Evolutionary conservation across 1,140 invertebrate species (phyloP).

Genomic region (Odontomachus brunneus): DNA sequence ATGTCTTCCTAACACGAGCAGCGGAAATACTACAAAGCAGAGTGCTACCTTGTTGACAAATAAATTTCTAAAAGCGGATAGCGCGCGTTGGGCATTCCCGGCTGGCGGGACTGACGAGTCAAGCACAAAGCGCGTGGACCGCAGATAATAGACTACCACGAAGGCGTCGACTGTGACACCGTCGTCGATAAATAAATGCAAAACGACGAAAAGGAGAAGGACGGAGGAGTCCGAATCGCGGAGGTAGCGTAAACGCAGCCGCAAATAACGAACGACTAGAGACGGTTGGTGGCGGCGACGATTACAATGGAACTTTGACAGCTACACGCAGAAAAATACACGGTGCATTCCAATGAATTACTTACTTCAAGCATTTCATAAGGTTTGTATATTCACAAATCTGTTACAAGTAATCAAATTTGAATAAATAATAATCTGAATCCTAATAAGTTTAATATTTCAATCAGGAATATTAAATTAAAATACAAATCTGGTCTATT

Average conservation of each 20-base stretch:
- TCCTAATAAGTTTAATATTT: no score
- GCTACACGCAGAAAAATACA: no score
- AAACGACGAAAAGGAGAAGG: constrained; percentile 23
- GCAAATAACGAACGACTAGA: constrained; percentile 1
- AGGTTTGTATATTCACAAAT: no score
- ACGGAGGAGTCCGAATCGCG: background rate
- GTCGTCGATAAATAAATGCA: constrained; percentile 52
- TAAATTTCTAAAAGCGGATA: constrained; percentile 50
- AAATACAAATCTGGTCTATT: no score
- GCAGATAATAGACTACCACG: constrained; percentile 35
- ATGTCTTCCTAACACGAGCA: constrained; percentile 15
- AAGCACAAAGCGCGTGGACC: constrained; percentile 34
- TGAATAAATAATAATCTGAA: no score
- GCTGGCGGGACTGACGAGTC: background rate
- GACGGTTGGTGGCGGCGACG: no score
- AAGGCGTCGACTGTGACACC: constrained; percentile 16
- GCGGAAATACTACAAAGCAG: constrained; percentile 53
- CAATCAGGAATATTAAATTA: no score
- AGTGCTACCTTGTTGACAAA: constrained; percentile 51
- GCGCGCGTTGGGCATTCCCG: background rate
- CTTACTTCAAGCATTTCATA: no score
- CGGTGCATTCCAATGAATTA: no score
- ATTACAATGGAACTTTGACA: no score
- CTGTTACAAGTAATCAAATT: no score
- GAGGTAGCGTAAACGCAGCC: background rate